Percentiles rank a stretch among this genome's conserved stretches.
phyloP scores from a whole-genome alignment of 2,797 vertebrate species.

The Parauchenoglanis punctatus region DNA sequence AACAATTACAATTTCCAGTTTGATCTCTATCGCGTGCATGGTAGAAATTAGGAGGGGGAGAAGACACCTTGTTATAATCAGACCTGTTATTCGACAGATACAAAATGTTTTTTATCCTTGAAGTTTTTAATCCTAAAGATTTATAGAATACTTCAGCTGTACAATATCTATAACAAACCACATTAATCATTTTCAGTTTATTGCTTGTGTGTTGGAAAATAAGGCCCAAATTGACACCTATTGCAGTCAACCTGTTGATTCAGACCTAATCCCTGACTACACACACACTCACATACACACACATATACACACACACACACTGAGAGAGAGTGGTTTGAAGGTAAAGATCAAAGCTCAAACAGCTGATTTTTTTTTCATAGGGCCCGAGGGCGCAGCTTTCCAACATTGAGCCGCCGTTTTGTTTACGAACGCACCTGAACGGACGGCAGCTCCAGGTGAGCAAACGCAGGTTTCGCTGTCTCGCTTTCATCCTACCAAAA shows the following conservation, averaged over 20 bases:
- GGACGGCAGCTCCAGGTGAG: constrained; percentile 63
- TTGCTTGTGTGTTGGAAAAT: constrained; percentile 9
- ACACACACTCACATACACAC: constrained; percentile 12
- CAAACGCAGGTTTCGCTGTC: constrained; percentile 55
- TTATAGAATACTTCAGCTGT: constrained; percentile 17
- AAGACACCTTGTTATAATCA: constrained; percentile 7
- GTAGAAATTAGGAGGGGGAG: not conserved
- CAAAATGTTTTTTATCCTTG: constrained; percentile 13
- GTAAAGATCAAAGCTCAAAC: constrained; percentile 48
- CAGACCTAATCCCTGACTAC: constrained; percentile 36
- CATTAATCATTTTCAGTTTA: constrained; percentile 28
- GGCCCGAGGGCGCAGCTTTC: constrained; percentile 38
- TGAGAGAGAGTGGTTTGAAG: constrained; percentile 30
- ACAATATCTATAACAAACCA: constrained; percentile 8
- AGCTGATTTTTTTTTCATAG: constrained; percentile 45
- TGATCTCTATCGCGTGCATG: constrained; percentile 18
- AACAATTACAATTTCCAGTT: constrained; percentile 27
- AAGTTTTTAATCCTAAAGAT: constrained; percentile 19
- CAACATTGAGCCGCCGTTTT: constrained; percentile 54
- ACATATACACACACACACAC: not conserved
- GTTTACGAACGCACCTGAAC: constrained; percentile 62
- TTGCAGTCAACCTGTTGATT: constrained; percentile 36
- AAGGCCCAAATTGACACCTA: constrained; percentile 29
- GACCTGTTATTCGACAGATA: constrained; percentile 23
- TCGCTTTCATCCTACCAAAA: constrained; percentile 59